Base-by-base conservation (phyloP, 2,888 invertebrate genomes). In the Tineola bisselliella region DNA sequence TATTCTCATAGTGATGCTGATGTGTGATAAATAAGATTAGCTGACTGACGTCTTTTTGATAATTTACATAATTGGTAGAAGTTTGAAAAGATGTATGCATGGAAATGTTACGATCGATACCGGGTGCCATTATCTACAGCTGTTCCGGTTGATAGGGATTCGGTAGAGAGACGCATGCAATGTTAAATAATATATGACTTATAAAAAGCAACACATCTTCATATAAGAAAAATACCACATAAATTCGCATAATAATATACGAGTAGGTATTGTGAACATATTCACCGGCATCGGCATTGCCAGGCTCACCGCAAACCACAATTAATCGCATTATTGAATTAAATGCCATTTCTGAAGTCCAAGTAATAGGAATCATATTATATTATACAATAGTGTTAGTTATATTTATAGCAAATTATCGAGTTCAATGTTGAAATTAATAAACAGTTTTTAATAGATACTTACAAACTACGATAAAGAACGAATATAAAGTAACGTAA, bases 141-240 rank as follows among this genome's bases (percentile, higher is more conserved):
- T 58, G 58, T 33, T 56, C 58, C 58, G 58, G 33, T 58, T 33
- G 58, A 58, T 58, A 17, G 58, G 58, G 33, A 33, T 25, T 15
- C 48, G 48, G 48, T 38, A 18, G 48, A 54, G 25, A 8, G 6
- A 44, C 6, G 44, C 44, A 13, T 44, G 44, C n/a, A 13, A 44
- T 10, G 48, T 10, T 17, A 48, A 38, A 38, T 38, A 38, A 10
- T 38, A 3, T n/a, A 10, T 38, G 38, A 10, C 38, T 38, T 12
- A 3, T 38, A 38, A 12, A 38, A 38, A 31, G 31, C 10, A 31
- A 31, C 10, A 31, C 31, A 31, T 31, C 31, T 31, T 38, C 3
- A 10, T 12, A 38, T 38, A 38, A 10, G 6, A 38, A 38, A 4
- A 38, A 6, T 25, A 6, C 10, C 38, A 10, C 10, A 38, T n/a